Conservation (phyloP, 2,797 vertebrate species). For the Tympanoctomys barrerae region DNA sequence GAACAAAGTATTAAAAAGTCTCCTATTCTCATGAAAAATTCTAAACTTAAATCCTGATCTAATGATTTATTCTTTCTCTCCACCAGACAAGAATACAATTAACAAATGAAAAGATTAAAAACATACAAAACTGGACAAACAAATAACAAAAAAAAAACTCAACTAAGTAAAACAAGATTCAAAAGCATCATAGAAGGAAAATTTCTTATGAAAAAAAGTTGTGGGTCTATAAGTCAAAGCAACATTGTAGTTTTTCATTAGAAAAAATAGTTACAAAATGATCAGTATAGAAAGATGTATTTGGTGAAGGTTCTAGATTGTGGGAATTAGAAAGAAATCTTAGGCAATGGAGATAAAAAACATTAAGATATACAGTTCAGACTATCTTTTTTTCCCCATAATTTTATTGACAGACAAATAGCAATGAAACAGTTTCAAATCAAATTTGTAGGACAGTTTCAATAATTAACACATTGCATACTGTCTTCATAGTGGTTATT, state of each 20-base stretch:
- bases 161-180: not conserved
- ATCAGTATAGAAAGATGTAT: not conserved
- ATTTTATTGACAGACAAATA: no score
- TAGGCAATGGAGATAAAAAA: not conserved
- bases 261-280: not conserved
- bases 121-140: conserved; percentile 87
- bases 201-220: not conserved
- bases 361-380: not conserved
- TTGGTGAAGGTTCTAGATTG: not conserved
- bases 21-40: conserved; percentile 27
- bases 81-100: conserved; percentile 18
- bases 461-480: no score
- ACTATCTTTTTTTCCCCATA: not conserved
- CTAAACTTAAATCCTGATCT: conserved; percentile 9
- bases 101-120: conserved; percentile 58
- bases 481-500: no score
- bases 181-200: not conserved
- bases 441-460: no score
- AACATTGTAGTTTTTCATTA: not conserved
- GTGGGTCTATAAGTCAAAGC: not conserved
- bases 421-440: no score
- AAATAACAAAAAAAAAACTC: not conserved
- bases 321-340: not conserved
- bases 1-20: conserved; percentile 28
- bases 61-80: not conserved